phyloP scores from a whole-genome alignment of 2,888 invertebrate genomes.

The Gastracanthus pulcherrimus region DNA sequence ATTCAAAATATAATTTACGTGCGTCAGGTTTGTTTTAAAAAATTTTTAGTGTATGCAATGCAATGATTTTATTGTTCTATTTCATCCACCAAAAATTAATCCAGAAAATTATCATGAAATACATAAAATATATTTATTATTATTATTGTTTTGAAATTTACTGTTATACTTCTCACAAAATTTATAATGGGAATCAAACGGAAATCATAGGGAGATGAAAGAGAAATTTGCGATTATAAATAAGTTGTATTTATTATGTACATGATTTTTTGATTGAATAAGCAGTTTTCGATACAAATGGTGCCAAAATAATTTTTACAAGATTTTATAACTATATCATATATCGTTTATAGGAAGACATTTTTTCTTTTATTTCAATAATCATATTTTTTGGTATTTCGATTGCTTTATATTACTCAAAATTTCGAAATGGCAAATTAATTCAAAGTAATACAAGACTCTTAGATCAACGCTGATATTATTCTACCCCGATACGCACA shows the following conservation, averaged over 20 bases:
- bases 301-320: conserved; percentile 43
- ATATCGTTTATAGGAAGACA: background rate
- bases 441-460: no score
- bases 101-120: no score
- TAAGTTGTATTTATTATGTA: conserved; percentile 20
- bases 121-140: no score
- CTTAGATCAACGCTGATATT: background rate
- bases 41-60: no score
- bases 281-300: conserved; percentile 17
- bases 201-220: background rate
- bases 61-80: no score
- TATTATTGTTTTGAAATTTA: no score
- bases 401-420: background rate
- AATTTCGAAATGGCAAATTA: background rate
- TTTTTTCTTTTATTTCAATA: background rate
- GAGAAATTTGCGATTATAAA: background rate
- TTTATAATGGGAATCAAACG: background rate
- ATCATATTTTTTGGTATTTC: background rate
- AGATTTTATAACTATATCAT: background rate
- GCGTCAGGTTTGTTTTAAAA: no score
- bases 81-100: no score
- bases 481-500: background rate
- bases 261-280: background rate
- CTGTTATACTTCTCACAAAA: no score
- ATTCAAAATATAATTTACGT: no score